Evolutionary conservation across 2,113 vertebrate genomes (phyloP).

Genomic region (Zosterops japonicus): DNA sequence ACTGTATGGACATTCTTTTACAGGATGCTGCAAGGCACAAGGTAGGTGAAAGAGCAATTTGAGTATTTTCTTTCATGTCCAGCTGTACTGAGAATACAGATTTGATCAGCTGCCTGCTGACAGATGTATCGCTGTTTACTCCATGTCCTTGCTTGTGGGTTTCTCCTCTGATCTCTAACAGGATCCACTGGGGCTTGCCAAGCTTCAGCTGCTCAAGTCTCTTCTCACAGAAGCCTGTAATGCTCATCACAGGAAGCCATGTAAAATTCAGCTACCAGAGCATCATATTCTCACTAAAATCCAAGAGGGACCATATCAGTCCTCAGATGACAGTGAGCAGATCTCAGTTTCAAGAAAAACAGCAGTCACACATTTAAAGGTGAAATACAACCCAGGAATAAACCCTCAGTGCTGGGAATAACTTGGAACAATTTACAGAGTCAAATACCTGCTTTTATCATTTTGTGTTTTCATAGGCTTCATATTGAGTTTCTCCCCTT

Average conservation of each 20-base stretch:
- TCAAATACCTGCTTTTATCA: slow-evolving; percentile 17
- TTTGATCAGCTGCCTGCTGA: slow-evolving; percentile 43
- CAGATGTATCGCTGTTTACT: slow-evolving; percentile 45
- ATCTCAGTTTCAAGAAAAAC: slow-evolving; percentile 16
- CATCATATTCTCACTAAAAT: neutral
- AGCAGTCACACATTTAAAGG: neutral
- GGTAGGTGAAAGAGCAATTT: neutral
- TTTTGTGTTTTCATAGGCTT: slow-evolving; percentile 21
- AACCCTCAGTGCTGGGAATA: neutral
- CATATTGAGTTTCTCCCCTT: neutral
- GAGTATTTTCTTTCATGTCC: slow-evolving; percentile 63
- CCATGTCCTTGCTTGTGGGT: slow-evolving; percentile 31
- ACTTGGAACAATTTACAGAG: neutral
- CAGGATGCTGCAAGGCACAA: neutral
- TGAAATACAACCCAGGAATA: slow-evolving; percentile 1
- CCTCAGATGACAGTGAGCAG: neutral
- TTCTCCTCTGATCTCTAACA: slow-evolving; percentile 42
- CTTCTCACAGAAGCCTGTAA: slow-evolving; percentile 20
- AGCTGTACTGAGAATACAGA: neutral
- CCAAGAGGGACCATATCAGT: neutral
- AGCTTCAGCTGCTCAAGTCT: slow-evolving; percentile 16
- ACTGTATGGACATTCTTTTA: slow-evolving; percentile 14
- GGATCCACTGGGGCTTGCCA: slow-evolving; percentile 20
- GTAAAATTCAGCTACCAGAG: slow-evolving; percentile 33
- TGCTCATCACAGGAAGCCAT: neutral